phyloP scores from a whole-genome alignment of 2,797 vertebrate species.

The Menidia menidia region DNA sequence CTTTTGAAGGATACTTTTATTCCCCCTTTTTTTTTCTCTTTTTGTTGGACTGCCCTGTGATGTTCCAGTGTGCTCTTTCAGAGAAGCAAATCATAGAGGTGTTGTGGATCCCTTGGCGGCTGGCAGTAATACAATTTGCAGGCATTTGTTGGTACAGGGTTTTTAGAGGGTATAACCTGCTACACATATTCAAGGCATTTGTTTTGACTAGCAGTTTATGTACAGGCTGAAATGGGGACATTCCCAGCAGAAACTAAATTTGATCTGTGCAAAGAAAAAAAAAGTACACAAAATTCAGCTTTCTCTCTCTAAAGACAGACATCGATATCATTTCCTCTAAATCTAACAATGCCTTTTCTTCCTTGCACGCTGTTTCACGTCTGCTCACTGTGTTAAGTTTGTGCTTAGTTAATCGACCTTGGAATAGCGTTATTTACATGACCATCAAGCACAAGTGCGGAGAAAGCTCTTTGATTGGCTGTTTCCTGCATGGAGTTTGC shows the following conservation, averaged over 20 bases:
- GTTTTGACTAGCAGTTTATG: slow-evolving; percentile 8
- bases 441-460: too few relatives aligned
- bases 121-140: slow-evolving; percentile 44
- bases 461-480: too few relatives aligned
- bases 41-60: slow-evolving; percentile 40
- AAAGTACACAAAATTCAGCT: too few relatives aligned
- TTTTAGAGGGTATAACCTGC: slow-evolving; percentile 14
- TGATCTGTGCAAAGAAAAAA: not conserved
- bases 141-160: slow-evolving; percentile 47
- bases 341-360: too few relatives aligned
- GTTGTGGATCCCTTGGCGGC: slow-evolving; percentile 24
- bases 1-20: slow-evolving; percentile 72
- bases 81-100: slow-evolving; percentile 57
- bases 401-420: too few relatives aligned
- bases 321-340: too few relatives aligned
- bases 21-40: not conserved
- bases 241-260: not conserved
- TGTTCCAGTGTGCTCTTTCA: slow-evolving; percentile 60
- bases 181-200: slow-evolving; percentile 19
- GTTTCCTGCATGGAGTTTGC: too few relatives aligned
- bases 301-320: too few relatives aligned
- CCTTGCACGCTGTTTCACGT: too few relatives aligned
- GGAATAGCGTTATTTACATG: too few relatives aligned
- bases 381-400: too few relatives aligned
- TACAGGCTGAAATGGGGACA: not conserved